Evolutionary conservation across 1,140 invertebrate species (phyloP).

Genomic region (Temnothorax longispinosus): DNA sequence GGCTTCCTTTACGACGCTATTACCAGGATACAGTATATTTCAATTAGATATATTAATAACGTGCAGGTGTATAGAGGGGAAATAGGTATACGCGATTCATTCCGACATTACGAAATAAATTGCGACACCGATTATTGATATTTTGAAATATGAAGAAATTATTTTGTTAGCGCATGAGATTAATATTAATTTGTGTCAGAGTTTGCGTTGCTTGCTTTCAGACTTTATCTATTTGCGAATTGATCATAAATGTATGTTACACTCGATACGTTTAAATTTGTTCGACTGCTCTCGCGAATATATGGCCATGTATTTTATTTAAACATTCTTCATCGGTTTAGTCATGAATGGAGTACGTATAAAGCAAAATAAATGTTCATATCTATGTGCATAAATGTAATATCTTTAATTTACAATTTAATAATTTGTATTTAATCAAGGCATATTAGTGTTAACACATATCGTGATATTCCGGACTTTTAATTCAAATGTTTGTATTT

Average conservation of each 20-base stretch:
- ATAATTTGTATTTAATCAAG: not conserved
- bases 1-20: not conserved
- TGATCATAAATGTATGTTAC: not conserved
- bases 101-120: not conserved
- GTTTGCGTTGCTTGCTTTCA: not conserved
- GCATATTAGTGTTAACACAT: not conserved
- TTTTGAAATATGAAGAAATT: not conserved
- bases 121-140: not conserved
- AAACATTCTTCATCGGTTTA: conserved; percentile 1
- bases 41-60: not conserved
- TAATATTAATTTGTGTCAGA: conserved; percentile 10
- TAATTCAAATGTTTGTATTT: not conserved
- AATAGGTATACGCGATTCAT: not conserved
- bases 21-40: not conserved
- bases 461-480: not conserved
- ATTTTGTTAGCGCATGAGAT: not conserved
- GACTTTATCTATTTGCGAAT: conserved; percentile 7
- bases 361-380: not conserved
- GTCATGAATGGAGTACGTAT: not conserved
- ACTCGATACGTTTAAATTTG: not conserved
- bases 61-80: not conserved
- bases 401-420: too few species aligned
- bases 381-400: not conserved
- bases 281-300: not conserved
- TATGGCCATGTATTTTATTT: not conserved